Evolutionary conservation across 2,113 vertebrate species (phyloP).

Genomic region (Amazona vittata): DNA sequence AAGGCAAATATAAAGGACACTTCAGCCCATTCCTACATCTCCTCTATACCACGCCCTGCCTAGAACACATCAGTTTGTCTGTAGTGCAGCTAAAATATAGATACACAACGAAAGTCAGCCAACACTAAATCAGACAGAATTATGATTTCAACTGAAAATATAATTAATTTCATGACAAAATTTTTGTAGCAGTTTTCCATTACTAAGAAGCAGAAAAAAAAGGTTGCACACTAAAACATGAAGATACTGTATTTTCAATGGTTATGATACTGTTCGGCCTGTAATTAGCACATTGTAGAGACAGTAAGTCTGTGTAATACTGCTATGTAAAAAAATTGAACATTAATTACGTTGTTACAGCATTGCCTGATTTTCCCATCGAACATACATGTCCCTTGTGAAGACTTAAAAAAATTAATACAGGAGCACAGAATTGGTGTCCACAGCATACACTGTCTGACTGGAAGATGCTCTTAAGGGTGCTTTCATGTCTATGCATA

Average conservation of each 20-base stretch:
- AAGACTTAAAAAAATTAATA: background rate
- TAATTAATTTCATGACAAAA: background rate
- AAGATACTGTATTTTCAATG: constrained; percentile 17
- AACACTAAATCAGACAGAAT: constrained; percentile 18
- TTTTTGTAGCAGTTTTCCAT: background rate
- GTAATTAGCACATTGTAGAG: background rate
- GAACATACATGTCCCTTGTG: background rate
- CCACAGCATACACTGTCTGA: background rate
- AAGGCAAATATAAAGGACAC: constrained; percentile 77
- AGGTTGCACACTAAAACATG: background rate
- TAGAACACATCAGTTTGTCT: constrained; percentile 52
- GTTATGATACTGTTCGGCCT: background rate
- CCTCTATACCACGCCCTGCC: constrained; percentile 33
- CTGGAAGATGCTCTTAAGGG: background rate
- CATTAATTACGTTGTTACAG: background rate
- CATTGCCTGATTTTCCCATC: background rate
- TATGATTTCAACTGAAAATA: constrained; percentile 33
- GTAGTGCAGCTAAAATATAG: constrained; percentile 33
- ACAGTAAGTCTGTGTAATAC: background rate
- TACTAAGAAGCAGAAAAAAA: background rate
- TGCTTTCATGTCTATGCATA: background rate
- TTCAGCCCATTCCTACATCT: constrained; percentile 74
- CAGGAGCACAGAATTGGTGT: background rate
- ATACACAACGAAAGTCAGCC: constrained; percentile 10
- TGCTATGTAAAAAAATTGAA: background rate